Evolutionary conservation across 2,888 invertebrate genomes (phyloP).

Genomic region (Drosophila kuntzei): DNA sequence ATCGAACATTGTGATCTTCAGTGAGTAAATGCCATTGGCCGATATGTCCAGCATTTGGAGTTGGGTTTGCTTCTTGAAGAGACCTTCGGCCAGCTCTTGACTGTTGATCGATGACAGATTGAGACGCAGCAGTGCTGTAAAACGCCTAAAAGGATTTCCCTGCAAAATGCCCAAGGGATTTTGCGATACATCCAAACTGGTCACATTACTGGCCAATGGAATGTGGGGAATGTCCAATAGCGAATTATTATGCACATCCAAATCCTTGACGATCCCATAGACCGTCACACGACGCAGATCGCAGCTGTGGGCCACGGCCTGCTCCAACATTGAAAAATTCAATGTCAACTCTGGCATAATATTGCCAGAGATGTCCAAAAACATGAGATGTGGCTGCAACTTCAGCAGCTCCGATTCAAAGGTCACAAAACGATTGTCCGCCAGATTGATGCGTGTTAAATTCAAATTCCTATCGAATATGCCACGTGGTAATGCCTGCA

Average conservation of each 20-base stretch:
- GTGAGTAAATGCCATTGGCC: slow-evolving; percentile 78
- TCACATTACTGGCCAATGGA: slow-evolving; percentile 80
- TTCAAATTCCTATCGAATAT: slow-evolving; percentile 82
- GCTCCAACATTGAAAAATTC: slow-evolving; percentile 77
- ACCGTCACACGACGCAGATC: slow-evolving; percentile 81
- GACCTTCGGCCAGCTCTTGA: slow-evolving; percentile 81
- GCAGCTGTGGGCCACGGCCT: slow-evolving; percentile 76
- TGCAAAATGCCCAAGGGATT: slow-evolving; percentile 82
- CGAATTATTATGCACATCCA: slow-evolving; percentile 83
- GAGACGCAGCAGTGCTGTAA: slow-evolving; percentile 75
- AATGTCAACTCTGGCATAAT: slow-evolving; percentile 80
- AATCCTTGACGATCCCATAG: slow-evolving; percentile 75
- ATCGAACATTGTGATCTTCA: slow-evolving; percentile 83
- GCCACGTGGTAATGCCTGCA: slow-evolving; percentile 72
- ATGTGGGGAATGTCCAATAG: slow-evolving; percentile 82
- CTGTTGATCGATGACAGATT: slow-evolving; percentile 81
- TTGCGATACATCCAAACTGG: slow-evolving; percentile 77
- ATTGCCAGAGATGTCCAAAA: slow-evolving; percentile 82
- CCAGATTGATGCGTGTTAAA: slow-evolving; percentile 79
- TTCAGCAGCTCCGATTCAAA: slow-evolving; percentile 82
- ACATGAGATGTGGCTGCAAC: slow-evolving; percentile 69
- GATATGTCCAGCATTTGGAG: slow-evolving; percentile 82
- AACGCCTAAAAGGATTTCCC: slow-evolving; percentile 80
- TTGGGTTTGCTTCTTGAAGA: slow-evolving; percentile 82
- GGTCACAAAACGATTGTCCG: slow-evolving; percentile 76